These are phyloP conservation scores for Diprion similis DNA, from an alignment of 1,140 invertebrate genomes.

Conservation along the genomic window DNA sequence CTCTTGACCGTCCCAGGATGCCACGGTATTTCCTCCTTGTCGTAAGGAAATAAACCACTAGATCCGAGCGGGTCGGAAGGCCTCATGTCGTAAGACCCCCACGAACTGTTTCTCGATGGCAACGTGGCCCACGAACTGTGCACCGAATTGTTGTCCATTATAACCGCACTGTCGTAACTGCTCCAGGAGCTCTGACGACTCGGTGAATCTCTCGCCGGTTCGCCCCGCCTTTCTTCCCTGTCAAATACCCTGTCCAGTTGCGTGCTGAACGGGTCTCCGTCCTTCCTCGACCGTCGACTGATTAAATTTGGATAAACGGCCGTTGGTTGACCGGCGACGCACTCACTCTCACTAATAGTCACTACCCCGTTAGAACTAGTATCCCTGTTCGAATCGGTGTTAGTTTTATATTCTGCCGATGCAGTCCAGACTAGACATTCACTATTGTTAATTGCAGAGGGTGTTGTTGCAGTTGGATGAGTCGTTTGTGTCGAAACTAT, in stretches of 20 bases:
- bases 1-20: slow-evolving; percentile 72
- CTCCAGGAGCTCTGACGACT: slow-evolving; percentile 79
- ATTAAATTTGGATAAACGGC: slow-evolving; percentile 25
- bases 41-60: slow-evolving; percentile 64
- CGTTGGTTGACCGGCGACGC: slow-evolving; percentile 15
- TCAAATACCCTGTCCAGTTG: slow-evolving; percentile 77
- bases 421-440: slow-evolving; percentile 65
- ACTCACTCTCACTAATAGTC: slow-evolving; percentile 36
- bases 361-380: slow-evolving; percentile 28
- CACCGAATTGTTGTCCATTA: slow-evolving; percentile 71
- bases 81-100: slow-evolving; percentile 76
- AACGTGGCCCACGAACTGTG: slow-evolving; percentile 82
- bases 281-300: slow-evolving; percentile 38
- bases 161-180: slow-evolving; percentile 79
- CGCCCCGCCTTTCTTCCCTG: slow-evolving; percentile 68
- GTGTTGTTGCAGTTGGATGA: slow-evolving; percentile 10
- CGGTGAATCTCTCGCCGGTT: slow-evolving; percentile 55
- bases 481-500: slow-evolving; percentile 9
- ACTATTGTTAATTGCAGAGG: slow-evolving; percentile 37
- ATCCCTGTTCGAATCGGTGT: slow-evolving; percentile 36
- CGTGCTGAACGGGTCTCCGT: slow-evolving; percentile 74
- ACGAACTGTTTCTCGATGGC: slow-evolving; percentile 76
- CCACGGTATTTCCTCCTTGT: slow-evolving; percentile 70
- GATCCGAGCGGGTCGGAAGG: slow-evolving; percentile 53
- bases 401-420: slow-evolving; percentile 53